These are phyloP conservation scores for Stictonetta naevosa DNA, from an alignment of 2,113 vertebrate species.

Conservation along the genomic window DNA sequence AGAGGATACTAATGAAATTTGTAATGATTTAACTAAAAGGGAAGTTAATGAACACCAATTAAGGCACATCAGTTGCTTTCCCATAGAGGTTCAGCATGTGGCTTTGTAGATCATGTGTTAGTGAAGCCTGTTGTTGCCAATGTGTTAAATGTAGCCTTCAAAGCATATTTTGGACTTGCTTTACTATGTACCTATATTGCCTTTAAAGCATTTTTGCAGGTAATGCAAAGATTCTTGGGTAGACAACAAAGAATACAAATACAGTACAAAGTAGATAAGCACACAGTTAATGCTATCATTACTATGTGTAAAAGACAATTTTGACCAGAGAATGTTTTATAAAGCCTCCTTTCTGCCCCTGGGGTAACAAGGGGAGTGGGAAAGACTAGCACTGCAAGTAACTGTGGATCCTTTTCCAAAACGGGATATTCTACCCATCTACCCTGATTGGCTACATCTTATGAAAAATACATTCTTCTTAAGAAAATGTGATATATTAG, in stretches of 20 bases:
- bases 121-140: background rate
- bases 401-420: background rate
- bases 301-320: background rate
- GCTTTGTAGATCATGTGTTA: background rate
- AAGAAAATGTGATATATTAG: background rate
- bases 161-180: background rate
- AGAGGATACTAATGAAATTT: constrained; percentile 17
- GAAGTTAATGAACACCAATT: constrained; percentile 29
- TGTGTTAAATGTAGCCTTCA: background rate
- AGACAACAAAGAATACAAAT: background rate
- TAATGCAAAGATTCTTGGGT: background rate
- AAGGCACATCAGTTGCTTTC: constrained; percentile 2
- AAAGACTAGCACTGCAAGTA: background rate
- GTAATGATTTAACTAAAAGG: constrained; percentile 3
- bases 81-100: background rate
- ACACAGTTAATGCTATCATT: background rate
- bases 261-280: background rate
- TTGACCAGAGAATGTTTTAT: background rate
- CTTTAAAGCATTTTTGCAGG: background rate
- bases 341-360: background rate
- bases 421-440: background rate
- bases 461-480: background rate
- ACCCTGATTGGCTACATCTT: background rate
- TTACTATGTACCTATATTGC: background rate
- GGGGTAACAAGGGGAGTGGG: background rate